Base-by-base conservation (phyloP, 2,888 invertebrate genomes). In the Synergus japonicus region DNA sequence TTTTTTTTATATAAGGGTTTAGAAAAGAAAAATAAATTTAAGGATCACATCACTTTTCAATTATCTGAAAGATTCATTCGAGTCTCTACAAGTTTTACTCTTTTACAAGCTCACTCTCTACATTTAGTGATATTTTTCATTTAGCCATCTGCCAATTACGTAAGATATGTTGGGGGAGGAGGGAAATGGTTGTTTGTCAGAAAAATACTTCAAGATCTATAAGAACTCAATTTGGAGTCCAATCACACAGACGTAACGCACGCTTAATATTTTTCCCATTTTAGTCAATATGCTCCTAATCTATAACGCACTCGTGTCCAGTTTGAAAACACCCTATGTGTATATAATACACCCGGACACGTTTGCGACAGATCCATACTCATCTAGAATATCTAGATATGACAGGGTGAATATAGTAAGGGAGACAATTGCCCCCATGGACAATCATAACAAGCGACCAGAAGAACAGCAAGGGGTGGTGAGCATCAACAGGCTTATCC, bases 381-480 rank as follows among this genome's bases (percentile, higher is more conserved):
- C 46, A 44, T 44, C 67, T 8, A 67, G 41, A 65, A n/a, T 54
- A 60, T 60, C 60, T 60, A 60, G 22, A 69, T 49, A 22, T 69
- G 46, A 49, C 49, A 69, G 69, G 69, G 46, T 8, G 18, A 49
- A 46, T 46, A 66, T 43, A 41, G 41, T n/a, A 41, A 69, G 69
- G 69, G 69, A 69, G 29, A 69, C 49, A 29, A 69, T 49, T 69
- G 29, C 46, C 69, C 46, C 69, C 29, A 46, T 69, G 69, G 84
- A 87, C 85, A 88, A 87, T 88, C 84, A 85, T 88, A 87, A 88
- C 84, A 88, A 87, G 85, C 87, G 84, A 83, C 77, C 83, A 79
- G 80, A 49, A 81, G 82, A 76, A 82, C 79, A 65, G 78, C 77
- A 79, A 77, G 69, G 79, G 79, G 76, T 81, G 79, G 78, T 78